Evolutionary conservation across 2,797 vertebrate genomes (phyloP), one percentile per base, ranked within the genome.

Genomic region (Meriones psammophilus): DNA sequence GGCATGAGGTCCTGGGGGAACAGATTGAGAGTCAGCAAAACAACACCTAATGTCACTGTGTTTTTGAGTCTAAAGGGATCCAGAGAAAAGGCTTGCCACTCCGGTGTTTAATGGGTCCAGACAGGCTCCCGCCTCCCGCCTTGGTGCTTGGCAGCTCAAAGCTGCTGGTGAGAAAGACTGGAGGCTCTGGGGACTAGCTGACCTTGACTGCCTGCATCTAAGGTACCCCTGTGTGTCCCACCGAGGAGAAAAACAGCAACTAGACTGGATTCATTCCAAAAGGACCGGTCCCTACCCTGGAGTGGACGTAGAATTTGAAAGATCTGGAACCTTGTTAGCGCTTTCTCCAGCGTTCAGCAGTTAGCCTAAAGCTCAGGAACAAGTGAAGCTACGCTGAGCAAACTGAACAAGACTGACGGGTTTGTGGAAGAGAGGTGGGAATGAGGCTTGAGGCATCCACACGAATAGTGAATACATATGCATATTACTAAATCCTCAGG

Each of bases 21-120:
- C 83, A 95, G 91, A 89, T 6, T 60, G 94, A 90, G 73, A 33
- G 94, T 97, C 95, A 97, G 87, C 89, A 96, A 89, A 96, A 88
- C 46, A 93, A 91, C 60, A 62, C 42, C 84, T 50, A 18, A 76
- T 26, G 56, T 89, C 64, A 94, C 85, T 83, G 78, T 56, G 24
- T 78, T 92, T 86, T 81, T 39, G 36, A 71, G 88, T 95, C 58
- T 88, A 81, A 96, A 88, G 68, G 42, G 20, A 81, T 74, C 77
- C 56, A 60, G 58, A 93, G 64, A 60, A 91, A 71, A 92, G 69
- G 14, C 6, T 80, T 68, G 77, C 77, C 24, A 33, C 73, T 93
- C 93, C 9, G 28, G 83, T 89, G 50, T 69, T 69, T 12, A 88
- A 84, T 76, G 80, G 46, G 68, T 39, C 15, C 69, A 42, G 92